Evolutionary conservation across 2,113 vertebrate genomes (phyloP).

Genomic region (Microtus richardsoni): DNA sequence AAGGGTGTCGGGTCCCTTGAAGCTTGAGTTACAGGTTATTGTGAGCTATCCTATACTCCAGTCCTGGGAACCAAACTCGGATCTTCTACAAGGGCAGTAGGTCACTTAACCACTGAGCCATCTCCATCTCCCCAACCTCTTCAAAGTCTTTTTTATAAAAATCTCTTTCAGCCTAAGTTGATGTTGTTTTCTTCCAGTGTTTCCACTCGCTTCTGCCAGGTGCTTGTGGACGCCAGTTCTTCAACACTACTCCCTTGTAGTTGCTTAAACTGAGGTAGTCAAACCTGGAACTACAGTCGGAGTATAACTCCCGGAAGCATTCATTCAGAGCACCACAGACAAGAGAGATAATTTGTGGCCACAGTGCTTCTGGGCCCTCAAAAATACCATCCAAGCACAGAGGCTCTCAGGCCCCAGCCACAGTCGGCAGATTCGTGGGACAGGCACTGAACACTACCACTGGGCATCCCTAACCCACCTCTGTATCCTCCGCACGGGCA

Average conservation of each 20-base stretch:
- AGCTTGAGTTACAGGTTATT: background rate
- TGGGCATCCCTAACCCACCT: background rate
- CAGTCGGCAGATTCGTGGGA: background rate
- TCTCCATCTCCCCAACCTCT: too few relatives aligned
- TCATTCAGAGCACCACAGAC: background rate
- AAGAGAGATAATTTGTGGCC: background rate
- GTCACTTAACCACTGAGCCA: background rate
- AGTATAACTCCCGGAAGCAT: background rate
- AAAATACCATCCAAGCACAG: background rate
- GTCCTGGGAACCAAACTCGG: background rate
- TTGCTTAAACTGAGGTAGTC: background rate
- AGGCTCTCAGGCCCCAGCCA: background rate
- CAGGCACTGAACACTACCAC: background rate
- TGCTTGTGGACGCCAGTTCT: background rate
- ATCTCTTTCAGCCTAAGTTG: background rate
- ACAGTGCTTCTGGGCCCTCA: background rate
- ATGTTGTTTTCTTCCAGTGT: background rate
- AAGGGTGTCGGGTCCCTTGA: background rate
- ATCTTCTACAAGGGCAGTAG: background rate
- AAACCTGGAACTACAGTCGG: background rate
- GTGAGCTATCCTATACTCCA: too few relatives aligned
- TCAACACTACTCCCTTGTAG: background rate
- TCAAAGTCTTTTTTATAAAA: conserved; percentile 21
- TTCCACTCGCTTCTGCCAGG: conserved; percentile 13
- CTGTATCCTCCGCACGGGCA: background rate